Conservation (phyloP, 2,113 vertebrate species). For the Nesogale talazaci region DNA sequence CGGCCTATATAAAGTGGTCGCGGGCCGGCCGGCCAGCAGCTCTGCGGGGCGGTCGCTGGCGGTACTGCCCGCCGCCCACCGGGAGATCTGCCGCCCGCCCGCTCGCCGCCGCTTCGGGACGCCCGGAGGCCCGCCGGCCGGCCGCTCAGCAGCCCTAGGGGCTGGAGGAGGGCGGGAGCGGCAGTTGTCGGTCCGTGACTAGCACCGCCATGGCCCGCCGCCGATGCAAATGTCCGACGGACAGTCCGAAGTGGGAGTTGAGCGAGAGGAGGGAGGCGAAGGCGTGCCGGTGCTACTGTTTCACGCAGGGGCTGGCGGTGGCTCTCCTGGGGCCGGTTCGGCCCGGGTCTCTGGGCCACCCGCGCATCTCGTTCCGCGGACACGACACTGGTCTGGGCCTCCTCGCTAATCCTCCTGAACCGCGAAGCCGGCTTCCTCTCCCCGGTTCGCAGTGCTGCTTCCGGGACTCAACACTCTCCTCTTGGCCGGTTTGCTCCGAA, state of each 20-base stretch:
- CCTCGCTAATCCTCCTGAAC: neutral
- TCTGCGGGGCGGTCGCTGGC: neutral
- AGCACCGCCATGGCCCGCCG: neutral
- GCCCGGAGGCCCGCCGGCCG: neutral
- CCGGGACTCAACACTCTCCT: neutral
- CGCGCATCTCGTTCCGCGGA: conserved; percentile 12
- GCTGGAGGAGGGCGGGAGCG: conserved; percentile 1
- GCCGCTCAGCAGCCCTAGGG: neutral
- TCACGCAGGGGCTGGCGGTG: neutral
- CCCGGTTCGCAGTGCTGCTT: conserved; percentile 43
- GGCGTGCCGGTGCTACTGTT: conserved; percentile 16
- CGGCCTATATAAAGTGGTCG: conserved; percentile 89
- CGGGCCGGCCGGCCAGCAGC: conserved; percentile 30
- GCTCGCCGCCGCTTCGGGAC: neutral
- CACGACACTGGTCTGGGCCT: neutral
- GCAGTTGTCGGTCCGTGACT: neutral
- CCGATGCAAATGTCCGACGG: neutral
- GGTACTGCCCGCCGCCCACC: neutral
- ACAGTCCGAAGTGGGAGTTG: neutral
- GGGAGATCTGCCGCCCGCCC: neutral
- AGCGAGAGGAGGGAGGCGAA: conserved; percentile 12
- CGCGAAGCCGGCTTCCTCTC: neutral
- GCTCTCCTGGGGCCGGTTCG: conserved; percentile 42
- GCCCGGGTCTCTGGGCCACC: conserved; percentile 30
- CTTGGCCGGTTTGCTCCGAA: neutral